Evolutionary conservation across 2,113 vertebrate genomes (phyloP), one percentile per base, ranked within the genome.

Genomic region (Oxyruncus cristatus): DNA sequence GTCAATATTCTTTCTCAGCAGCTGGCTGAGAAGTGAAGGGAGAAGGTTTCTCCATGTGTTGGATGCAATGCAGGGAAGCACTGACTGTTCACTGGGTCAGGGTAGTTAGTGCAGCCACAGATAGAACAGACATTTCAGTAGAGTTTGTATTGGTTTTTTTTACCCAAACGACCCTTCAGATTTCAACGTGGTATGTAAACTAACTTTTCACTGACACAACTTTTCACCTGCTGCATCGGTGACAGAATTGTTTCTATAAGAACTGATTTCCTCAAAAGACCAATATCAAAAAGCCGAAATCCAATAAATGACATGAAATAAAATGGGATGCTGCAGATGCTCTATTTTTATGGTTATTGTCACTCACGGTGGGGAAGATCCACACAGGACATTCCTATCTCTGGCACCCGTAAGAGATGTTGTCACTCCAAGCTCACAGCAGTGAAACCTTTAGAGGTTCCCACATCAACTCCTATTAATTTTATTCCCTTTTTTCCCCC

Each of bases 371-470:
- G 32, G 58, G 49, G 59, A 65, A 94, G 65, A 90, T 85, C 73
- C 72, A 68, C 4, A 1, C 37, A 92, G 80, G 76, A 71, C 52
- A 35, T 83, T 70, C 41, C 3, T 87, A 55, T 92, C 76, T 93
- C 53, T 92, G 85, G 61, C 24, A 85, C 74, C 82, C 19, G 2
- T 83, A 79, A 65, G 42, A 95, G 93, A 67, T 63, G 42, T 61
- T 96, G 84, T 91, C 76, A 77, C 73, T 94, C 37, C 70, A 78
- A 16, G 62, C 74, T 94, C 53, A 49, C 68, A 67, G 67, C 28
- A 74, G 22, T 85, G 66, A 97, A 94, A 92, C 65, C 71, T 87
- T 78, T 91, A 89, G 66, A 77, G 44, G 30, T 76, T 94, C 47
- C 61, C 71, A 55, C 46, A 52, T n/a, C 30, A 62, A 81, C 27